phyloP scores from a whole-genome alignment of 2,888 invertebrate species.

The Andrena chrysosceles region DNA sequence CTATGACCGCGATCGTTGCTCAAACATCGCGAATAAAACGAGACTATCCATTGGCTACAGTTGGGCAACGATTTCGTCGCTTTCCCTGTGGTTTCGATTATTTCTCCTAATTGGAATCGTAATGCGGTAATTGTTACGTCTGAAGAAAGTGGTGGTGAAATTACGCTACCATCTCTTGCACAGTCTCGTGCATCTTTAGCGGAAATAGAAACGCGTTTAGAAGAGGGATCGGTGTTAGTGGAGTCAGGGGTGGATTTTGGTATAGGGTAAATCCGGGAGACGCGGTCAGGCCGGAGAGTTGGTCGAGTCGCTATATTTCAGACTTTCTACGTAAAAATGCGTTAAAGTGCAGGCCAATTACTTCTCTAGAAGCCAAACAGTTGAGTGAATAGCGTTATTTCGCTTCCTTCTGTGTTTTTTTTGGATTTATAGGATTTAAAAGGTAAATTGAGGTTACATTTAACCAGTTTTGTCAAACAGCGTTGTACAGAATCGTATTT shows the following conservation, averaged over 20 bases:
- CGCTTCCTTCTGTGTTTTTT: too few relatives aligned
- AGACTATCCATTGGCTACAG: not conserved
- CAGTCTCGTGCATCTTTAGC: conserved; percentile 40
- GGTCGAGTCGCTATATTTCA: too few relatives aligned
- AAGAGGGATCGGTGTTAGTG: conserved; percentile 1
- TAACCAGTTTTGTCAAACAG: too few relatives aligned
- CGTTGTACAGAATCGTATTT: too few relatives aligned
- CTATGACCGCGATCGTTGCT: not conserved
- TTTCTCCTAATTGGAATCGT: conserved; percentile 43
- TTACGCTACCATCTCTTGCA: conserved; percentile 28
- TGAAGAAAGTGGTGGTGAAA: conserved; percentile 66
- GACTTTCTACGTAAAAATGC: too few relatives aligned
- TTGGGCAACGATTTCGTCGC: conserved; percentile 11
- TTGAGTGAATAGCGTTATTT: too few relatives aligned
- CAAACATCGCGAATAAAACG: not conserved
- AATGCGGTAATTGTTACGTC: conserved; percentile 65
- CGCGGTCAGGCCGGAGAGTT: too few relatives aligned
- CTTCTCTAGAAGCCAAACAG: too few relatives aligned
- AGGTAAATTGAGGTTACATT: too few relatives aligned
- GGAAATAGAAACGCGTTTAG: conserved; percentile 5
- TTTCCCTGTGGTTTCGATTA: conserved; percentile 8
- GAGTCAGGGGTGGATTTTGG: not conserved
- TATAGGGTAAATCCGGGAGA: too few relatives aligned
- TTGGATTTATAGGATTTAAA: too few relatives aligned
- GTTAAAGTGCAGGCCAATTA: too few relatives aligned